Conservation (phyloP, 2,888 invertebrate species). For the Thymelicus sylvestris region DNA sequence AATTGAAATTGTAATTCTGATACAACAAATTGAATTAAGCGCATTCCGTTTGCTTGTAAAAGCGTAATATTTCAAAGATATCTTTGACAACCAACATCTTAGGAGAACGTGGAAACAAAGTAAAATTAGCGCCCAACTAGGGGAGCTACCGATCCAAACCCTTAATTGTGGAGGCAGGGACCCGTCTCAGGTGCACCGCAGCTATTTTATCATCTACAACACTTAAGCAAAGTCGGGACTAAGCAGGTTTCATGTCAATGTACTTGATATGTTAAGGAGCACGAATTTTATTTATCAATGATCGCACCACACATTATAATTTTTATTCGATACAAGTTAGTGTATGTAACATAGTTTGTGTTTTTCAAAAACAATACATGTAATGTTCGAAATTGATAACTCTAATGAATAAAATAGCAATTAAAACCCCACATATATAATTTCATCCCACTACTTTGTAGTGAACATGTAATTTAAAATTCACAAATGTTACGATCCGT, state of each 20-base stretch:
- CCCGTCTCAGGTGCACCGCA: constrained; percentile 73
- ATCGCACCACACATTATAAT: too few species aligned
- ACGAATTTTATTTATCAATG: constrained; percentile 25
- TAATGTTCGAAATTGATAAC: too few species aligned
- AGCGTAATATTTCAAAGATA: constrained; percentile 36
- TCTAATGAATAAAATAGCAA: too few species aligned
- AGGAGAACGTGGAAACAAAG: constrained; percentile 63
- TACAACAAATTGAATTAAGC: too few species aligned
- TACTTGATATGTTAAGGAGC: constrained; percentile 58
- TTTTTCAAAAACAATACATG: too few species aligned
- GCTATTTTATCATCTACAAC: constrained; percentile 69
- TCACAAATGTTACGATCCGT: background rate
- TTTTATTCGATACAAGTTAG: too few species aligned
- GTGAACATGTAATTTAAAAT: too few species aligned
- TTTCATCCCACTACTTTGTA: too few species aligned
- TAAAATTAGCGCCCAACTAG: constrained; percentile 64
- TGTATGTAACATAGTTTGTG: too few species aligned
- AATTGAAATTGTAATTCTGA: background rate
- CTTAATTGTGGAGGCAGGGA: constrained; percentile 52
- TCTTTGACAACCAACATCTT: constrained; percentile 61
- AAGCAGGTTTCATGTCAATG: constrained; percentile 69
- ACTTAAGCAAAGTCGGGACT: constrained; percentile 68
- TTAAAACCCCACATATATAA: too few species aligned
- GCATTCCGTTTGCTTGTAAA: constrained; percentile 22
- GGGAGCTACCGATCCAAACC: constrained; percentile 57